A percentile compares a stretch with the other conserved stretches of the same genome.
phyloP scores from a whole-genome alignment of 2,797 vertebrate species.

The Loris lydekkerianus region DNA sequence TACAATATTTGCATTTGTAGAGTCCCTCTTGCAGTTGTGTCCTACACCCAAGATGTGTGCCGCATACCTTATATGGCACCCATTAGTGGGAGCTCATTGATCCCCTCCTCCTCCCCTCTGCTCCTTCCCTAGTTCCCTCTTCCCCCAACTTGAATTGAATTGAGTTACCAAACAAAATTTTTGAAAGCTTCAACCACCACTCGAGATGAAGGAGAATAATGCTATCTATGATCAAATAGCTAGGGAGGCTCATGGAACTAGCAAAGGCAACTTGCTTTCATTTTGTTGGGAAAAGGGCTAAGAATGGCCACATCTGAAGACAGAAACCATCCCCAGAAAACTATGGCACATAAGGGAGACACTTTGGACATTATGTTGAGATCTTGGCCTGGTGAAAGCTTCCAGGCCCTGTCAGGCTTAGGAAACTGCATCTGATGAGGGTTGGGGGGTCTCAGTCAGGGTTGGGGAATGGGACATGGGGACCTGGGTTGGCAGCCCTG shows the following conservation, averaged over 20 bases:
- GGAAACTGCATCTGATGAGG: not conserved
- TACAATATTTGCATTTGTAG: too few relatives aligned
- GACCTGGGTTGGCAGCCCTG: not conserved
- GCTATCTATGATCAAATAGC: not conserved
- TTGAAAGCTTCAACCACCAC: not conserved
- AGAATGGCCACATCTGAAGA: not conserved
- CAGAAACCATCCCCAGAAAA: not conserved
- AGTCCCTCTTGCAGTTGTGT: too few relatives aligned
- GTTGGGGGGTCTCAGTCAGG: not conserved
- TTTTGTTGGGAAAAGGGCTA: not conserved
- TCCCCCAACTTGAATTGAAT: too few relatives aligned
- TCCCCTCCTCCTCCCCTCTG: too few relatives aligned
- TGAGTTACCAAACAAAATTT: too few relatives aligned
- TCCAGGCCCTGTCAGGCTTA: not conserved
- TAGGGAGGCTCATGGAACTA: not conserved
- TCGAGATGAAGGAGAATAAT: constrained; percentile 9
- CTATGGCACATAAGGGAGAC: not conserved
- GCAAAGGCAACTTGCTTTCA: not conserved
- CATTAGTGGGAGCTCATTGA: too few relatives aligned
- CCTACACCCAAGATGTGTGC: too few relatives aligned
- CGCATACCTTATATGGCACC: too few relatives aligned
- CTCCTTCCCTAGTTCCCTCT: too few relatives aligned
- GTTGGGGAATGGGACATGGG: not conserved
- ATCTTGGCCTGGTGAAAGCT: not conserved
- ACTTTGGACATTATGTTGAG: not conserved